These are phyloP conservation scores for Columba guinea DNA, from an alignment of 2,797 vertebrate species.

Conservation along the genomic window DNA sequence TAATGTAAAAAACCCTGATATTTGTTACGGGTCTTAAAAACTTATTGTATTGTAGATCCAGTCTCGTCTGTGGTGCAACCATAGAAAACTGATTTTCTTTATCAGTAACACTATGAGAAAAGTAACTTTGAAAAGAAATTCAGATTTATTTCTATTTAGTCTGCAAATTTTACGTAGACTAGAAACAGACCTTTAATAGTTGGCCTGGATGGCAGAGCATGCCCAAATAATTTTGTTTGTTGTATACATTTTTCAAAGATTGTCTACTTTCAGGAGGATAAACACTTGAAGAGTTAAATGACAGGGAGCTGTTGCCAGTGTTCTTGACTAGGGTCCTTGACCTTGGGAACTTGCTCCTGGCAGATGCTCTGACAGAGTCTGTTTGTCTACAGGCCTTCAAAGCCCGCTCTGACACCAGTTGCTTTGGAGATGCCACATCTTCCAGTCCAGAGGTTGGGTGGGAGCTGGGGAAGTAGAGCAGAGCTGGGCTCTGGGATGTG, in stretches of 20 bases:
- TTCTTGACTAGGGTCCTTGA: slow-evolving; percentile 13
- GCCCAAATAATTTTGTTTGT: neutral
- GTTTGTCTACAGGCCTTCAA: neutral
- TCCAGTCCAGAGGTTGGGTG: neutral
- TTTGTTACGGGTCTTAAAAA: neutral
- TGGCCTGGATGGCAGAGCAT: neutral
- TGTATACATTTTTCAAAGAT: neutral
- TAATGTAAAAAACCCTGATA: neutral
- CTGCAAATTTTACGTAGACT: neutral
- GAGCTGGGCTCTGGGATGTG: neutral
- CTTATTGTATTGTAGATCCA: neutral
- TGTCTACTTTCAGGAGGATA: neutral
- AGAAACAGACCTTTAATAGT: neutral
- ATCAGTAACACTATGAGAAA: neutral
- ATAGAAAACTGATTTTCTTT: neutral
- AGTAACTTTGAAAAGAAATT: neutral
- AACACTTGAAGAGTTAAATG: neutral
- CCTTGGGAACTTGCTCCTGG: neutral
- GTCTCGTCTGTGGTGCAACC: neutral
- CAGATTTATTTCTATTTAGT: neutral
- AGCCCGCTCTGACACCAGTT: neutral
- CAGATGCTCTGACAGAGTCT: neutral
- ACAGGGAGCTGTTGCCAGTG: neutral
- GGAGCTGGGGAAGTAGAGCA: neutral
- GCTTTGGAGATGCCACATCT: neutral